phyloP scores from a whole-genome alignment of 2,888 invertebrate genomes.

The Mesorhabditis spiculigera region DNA sequence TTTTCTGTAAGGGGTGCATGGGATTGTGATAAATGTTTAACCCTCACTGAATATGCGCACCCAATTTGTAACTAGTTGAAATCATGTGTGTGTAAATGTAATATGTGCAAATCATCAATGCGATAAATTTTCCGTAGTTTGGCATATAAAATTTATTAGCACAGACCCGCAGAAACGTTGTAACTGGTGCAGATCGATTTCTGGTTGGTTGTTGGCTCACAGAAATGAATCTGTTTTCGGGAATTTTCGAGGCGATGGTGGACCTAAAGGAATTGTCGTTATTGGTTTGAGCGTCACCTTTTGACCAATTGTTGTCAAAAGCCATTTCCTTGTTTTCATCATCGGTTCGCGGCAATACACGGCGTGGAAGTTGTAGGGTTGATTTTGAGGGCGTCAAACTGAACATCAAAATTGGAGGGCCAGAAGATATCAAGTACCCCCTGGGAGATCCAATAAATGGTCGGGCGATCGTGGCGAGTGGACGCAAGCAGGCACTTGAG shows the following conservation, averaged over 20 bases:
- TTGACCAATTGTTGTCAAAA: no score
- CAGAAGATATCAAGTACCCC: neutral
- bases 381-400: constrained; percentile 5
- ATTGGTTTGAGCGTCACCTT: neutral
- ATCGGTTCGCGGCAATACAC: neutral
- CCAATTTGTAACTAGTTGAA: no score
- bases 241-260: neutral
- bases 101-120: no score
- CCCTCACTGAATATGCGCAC: no score
- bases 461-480: neutral
- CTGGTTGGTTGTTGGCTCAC: no score
- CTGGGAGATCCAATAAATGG: neutral
- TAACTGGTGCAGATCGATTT: no score
- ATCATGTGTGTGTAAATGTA: no score
- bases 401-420: neutral
- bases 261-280: neutral
- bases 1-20: no score
- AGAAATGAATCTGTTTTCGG: neutral
- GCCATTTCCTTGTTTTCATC: neutral
- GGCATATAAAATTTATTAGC: no score
- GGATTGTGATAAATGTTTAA: no score
- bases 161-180: no score
- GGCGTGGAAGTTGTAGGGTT: neutral
- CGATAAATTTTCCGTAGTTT: no score
- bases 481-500: neutral